Evolutionary conservation across 2,888 invertebrate species (phyloP).

Genomic region (Lagria hirta): DNA sequence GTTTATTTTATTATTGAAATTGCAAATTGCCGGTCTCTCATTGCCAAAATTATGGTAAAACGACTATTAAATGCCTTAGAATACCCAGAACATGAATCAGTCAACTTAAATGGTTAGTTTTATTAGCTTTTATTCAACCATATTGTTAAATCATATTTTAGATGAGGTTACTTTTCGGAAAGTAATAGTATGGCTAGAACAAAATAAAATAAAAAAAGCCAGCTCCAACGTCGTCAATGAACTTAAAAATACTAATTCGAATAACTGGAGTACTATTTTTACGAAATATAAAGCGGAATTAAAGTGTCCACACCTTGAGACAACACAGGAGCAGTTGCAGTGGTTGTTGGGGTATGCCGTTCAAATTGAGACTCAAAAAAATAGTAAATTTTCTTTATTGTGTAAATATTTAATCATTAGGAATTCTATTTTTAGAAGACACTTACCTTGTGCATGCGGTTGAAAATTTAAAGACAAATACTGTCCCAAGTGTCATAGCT

Average conservation of each 20-base stretch:
- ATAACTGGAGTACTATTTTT: conserved; percentile 72
- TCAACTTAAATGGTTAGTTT: conserved; percentile 69
- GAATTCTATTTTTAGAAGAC: conserved; percentile 61
- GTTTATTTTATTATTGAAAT: neutral
- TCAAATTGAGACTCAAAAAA: conserved; percentile 79
- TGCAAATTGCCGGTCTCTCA: neutral
- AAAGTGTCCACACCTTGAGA: conserved; percentile 67
- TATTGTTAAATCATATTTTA: conserved; percentile 55
- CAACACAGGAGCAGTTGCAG: conserved; percentile 71
- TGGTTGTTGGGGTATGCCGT: conserved; percentile 87
- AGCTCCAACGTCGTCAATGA: conserved; percentile 77
- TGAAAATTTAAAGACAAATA: conserved; percentile 61
- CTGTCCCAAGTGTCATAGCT: conserved; percentile 72
- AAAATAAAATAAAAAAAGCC: conserved; percentile 88
- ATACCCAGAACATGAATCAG: conserved; percentile 71
- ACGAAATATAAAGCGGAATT: conserved; percentile 74
- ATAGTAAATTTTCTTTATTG: conserved; percentile 57
- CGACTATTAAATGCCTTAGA: conserved; percentile 76
- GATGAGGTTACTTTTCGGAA: conserved; percentile 79
- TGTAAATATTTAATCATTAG: too few relatives aligned
- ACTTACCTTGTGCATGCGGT: conserved; percentile 70
- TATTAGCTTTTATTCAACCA: conserved; percentile 12
- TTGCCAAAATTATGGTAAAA: conserved; percentile 67
- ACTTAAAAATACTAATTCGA: conserved; percentile 67
- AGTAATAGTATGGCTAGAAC: conserved; percentile 87